Evolutionary conservation across 2,797 vertebrate genomes (phyloP).

Genomic region (Cuculus canorus): DNA sequence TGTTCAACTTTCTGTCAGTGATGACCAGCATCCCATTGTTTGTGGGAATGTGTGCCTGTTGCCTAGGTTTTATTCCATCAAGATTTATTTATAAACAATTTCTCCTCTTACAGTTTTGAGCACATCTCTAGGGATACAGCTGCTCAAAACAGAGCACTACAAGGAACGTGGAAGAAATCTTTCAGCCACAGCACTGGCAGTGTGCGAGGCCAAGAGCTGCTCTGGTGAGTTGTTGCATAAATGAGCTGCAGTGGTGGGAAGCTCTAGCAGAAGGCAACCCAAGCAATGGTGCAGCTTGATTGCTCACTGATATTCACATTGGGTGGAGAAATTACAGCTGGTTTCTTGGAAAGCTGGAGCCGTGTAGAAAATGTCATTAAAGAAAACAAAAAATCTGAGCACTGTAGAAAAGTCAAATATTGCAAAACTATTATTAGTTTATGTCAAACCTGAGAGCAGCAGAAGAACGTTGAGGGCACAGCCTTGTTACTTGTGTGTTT

Average conservation of each 20-base stretch:
- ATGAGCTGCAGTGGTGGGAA: background rate
- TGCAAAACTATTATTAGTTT: conserved; percentile 44
- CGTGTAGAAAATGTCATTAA: background rate
- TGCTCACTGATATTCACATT: background rate
- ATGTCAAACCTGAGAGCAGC: conserved; percentile 3
- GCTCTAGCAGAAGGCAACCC: background rate
- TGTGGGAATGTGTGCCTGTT: background rate
- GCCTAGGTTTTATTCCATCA: background rate
- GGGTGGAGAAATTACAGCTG: background rate
- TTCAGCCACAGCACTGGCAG: background rate
- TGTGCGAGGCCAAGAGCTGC: background rate
- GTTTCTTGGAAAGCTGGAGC: background rate
- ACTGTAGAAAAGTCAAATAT: background rate
- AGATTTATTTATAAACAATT: background rate
- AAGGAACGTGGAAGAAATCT: background rate
- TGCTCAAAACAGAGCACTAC: background rate
- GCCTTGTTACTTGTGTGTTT: background rate
- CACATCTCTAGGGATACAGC: background rate
- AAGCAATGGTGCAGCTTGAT: background rate
- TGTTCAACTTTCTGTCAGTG: no score
- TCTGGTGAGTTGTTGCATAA: background rate
- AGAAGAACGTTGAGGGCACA: background rate
- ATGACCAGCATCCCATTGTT: no score
- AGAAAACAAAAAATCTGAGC: background rate
- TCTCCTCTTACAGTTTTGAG: background rate